Evolutionary conservation across 1,140 invertebrate genomes (phyloP), one percentile per base, ranked within the genome.

Genomic region (Apis laboriosa): DNA sequence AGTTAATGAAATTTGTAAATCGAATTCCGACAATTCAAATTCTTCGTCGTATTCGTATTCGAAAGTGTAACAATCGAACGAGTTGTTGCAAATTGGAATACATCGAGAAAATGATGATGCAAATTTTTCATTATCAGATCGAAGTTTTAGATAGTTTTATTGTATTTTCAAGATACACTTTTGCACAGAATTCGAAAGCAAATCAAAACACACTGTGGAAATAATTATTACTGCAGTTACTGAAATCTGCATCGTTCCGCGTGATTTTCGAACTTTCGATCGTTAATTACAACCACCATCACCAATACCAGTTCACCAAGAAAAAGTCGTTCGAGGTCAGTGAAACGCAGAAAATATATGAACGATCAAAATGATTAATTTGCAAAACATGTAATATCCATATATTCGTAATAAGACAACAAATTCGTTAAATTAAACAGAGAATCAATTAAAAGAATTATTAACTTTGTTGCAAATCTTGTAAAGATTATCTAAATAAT

Each of bases 251-350:
- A 63, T 61, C 49, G 74, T 60, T 67, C 5, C 80, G 56, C 15
- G 9, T 75, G 66, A 83, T 77, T 83, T 64, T 77, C 53, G 60
- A 80, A 90, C 89, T 89, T 89, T 91, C 85, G 77, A 87, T 89
- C 70, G 71, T 88, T 87, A 87, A 90, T 90, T 90, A 86, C 78
- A 56, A 63, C 70, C 82, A 80, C 75, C 77, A 74, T 71, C 74
- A 51, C 51, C 24, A 8, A 53, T 68, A 51, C n/a, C 53, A 43
- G 56, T 76, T 81, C 55, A 21, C 53, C 53, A 61, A 80, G 86
- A 88, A 87, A 84, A 86, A 90, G 73, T 89, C 63, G 77, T 90
- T 90, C 81, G 70, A 88, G 85, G 83, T 86, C 88, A 83, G 88
- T 87, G 88, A 92, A 92, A 92, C 75, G 82, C 78, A 66, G 63